Evolutionary conservation across 2,113 vertebrate species (phyloP).

Genomic region (Cranoglanis bouderius): DNA sequence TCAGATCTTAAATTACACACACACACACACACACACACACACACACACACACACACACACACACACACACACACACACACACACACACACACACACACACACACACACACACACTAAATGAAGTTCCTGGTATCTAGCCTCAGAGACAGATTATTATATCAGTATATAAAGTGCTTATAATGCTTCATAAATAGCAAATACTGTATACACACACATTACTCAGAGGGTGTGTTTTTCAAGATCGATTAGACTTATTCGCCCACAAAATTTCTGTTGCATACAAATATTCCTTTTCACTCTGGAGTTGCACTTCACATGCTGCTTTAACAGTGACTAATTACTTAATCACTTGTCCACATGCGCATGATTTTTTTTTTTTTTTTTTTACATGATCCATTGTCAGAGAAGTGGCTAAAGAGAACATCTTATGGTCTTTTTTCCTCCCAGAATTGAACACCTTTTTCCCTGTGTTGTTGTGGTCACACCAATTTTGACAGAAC

Average conservation of each 20-base stretch:
- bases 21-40: not conserved
- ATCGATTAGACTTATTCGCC: not conserved
- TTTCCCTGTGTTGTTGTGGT: constrained; percentile 73
- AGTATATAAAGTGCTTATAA: not conserved
- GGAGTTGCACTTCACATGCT: not conserved
- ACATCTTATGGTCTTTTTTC: constrained; percentile 32
- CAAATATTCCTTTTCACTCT: not conserved
- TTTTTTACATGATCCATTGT: not conserved
- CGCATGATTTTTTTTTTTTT: not conserved
- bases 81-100: not conserved
- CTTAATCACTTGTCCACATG: not conserved
- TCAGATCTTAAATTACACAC: not conserved
- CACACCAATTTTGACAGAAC: constrained; percentile 76
- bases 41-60: not conserved
- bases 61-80: not conserved
- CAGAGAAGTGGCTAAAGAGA: not conserved
- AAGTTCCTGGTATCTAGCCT: not conserved
- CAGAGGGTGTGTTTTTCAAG: not conserved
- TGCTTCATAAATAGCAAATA: not conserved
- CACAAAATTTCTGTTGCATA: not conserved
- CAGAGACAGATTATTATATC: not conserved
- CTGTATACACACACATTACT: not conserved
- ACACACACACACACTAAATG: not conserved
- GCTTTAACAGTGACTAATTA: not conserved
- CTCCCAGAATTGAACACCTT: constrained; percentile 62